Percentiles rank a stretch among this genome's conserved stretches.
These are phyloP conservation scores for Chrosomus eos DNA, from an alignment of 2,797 vertebrate species.

Conservation along the genomic window DNA sequence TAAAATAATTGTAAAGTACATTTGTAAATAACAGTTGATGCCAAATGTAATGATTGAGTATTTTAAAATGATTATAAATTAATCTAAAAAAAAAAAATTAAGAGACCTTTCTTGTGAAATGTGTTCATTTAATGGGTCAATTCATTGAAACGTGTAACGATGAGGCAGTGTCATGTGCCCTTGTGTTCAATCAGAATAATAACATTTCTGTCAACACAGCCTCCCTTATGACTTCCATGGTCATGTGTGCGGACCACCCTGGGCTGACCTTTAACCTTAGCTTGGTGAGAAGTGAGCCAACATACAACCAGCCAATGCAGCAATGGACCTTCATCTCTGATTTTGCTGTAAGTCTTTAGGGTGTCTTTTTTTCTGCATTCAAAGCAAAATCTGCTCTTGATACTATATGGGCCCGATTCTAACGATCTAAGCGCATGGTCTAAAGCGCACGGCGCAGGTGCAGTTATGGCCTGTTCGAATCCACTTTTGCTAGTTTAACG, in stretches of 20 bases:
- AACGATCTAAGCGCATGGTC: too few species aligned
- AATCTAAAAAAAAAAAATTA: too few species aligned
- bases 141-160: background rate
- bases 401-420: too few species aligned
- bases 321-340: slow-evolving; percentile 93
- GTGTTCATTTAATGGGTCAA: background rate
- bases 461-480: too few species aligned
- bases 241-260: slow-evolving; percentile 86
- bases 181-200: slow-evolving; percentile 2
- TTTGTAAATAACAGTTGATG: background rate
- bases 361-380: background rate
- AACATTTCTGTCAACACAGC: slow-evolving; percentile 69
- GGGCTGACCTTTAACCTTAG: slow-evolving; percentile 90
- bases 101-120: background rate
- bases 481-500: too few species aligned
- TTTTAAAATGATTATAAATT: background rate
- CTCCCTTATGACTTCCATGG: slow-evolving; percentile 81
- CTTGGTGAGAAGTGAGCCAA: slow-evolving; percentile 85
- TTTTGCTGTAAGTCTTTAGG: slow-evolving; percentile 83
- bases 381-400: background rate
- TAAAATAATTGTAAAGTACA: background rate
- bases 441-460: too few species aligned
- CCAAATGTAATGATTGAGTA: background rate
- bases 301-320: slow-evolving; percentile 89
- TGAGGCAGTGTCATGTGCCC: background rate